Percentiles rank a stretch among this genome's conserved stretches.
Evolutionary conservation across 1,140 invertebrate species (phyloP).

Genomic region (Leptopilina clavipes): DNA sequence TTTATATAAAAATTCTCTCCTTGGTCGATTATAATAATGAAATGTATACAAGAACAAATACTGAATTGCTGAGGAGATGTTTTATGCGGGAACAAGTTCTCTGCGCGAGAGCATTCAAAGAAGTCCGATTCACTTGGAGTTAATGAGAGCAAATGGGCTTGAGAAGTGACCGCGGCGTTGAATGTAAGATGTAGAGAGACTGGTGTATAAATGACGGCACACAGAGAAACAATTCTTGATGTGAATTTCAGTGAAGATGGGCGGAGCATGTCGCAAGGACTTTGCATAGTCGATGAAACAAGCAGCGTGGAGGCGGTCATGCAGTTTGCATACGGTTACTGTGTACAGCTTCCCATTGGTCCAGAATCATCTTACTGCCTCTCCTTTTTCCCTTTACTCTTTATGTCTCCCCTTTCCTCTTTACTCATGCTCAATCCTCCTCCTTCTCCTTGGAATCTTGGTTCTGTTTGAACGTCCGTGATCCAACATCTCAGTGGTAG

Average conservation of each 20-base stretch:
- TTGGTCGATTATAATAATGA: slow-evolving; percentile 16
- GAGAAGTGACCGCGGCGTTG: background rate
- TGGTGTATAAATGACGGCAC: slow-evolving; percentile 9
- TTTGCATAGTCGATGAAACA: slow-evolving; percentile 73
- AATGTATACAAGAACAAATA: slow-evolving; percentile 12
- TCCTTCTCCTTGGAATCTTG: slow-evolving; percentile 28
- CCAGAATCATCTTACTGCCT: slow-evolving; percentile 66
- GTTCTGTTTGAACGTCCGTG: slow-evolving; percentile 8
- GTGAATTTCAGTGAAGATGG: slow-evolving; percentile 56
- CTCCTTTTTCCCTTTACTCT: slow-evolving; percentile 54
- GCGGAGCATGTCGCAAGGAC: slow-evolving; percentile 69
- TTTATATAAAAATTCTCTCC: too few relatives aligned
- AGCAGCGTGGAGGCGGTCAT: slow-evolving; percentile 68
- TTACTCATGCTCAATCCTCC: slow-evolving; percentile 50
- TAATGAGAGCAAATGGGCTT: slow-evolving; percentile 29
- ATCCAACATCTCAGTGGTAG: background rate
- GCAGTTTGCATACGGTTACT: slow-evolving; percentile 72
- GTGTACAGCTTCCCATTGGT: slow-evolving; percentile 70
- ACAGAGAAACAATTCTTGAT: slow-evolving; percentile 39
- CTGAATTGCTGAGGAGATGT: slow-evolving; percentile 3
- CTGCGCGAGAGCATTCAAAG: background rate
- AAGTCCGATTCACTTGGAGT: slow-evolving; percentile 16
- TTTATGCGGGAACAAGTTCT: slow-evolving; percentile 24
- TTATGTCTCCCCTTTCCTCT: slow-evolving; percentile 51
- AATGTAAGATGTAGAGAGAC: slow-evolving; percentile 24